phyloP scores from a whole-genome alignment of 2,888 invertebrate genomes.

The Formica aserva region DNA sequence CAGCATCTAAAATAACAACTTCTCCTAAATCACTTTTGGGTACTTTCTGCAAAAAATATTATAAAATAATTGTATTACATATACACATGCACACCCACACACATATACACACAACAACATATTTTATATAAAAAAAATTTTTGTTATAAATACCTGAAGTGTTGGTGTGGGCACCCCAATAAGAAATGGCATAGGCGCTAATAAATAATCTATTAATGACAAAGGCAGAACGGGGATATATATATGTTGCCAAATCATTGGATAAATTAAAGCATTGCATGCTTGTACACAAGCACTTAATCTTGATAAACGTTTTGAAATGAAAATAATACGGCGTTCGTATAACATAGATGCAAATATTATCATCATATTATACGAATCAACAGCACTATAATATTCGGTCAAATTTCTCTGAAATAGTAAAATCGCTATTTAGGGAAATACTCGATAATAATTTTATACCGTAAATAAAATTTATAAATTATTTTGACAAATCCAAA shows the following conservation, averaged over 20 bases:
- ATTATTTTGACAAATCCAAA: neutral
- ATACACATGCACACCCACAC: neutral
- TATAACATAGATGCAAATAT: conserved; percentile 98
- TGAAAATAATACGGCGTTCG: conserved; percentile 97
- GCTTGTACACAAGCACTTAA: conserved; percentile 98
- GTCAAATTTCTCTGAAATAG: conserved; percentile 95
- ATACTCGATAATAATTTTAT: neutral
- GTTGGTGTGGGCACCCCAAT: conserved; percentile 97
- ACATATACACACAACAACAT: neutral
- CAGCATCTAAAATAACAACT: conserved; percentile 97
- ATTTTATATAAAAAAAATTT: neutral
- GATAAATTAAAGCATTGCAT: conserved; percentile 97
- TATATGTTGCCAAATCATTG: conserved; percentile 99
- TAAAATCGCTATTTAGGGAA: neutral
- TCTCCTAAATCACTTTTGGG: conserved; percentile 95
- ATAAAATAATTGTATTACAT: neutral
- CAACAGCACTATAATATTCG: conserved; percentile 99
- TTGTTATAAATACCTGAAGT: conserved; percentile 88
- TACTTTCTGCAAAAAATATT: conserved; percentile 88
- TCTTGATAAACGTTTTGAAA: conserved; percentile 94
- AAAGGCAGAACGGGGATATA: conserved; percentile 98
- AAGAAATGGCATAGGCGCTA: conserved; percentile 99
- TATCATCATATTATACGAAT: conserved; percentile 97
- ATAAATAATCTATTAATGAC: conserved; percentile 94
- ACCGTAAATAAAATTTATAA: neutral